A percentile compares a stretch with the other conserved stretches of the same genome.
Evolutionary conservation across 2,888 invertebrate genomes (phyloP).

Genomic region (Drosophila picticornis): DNA sequence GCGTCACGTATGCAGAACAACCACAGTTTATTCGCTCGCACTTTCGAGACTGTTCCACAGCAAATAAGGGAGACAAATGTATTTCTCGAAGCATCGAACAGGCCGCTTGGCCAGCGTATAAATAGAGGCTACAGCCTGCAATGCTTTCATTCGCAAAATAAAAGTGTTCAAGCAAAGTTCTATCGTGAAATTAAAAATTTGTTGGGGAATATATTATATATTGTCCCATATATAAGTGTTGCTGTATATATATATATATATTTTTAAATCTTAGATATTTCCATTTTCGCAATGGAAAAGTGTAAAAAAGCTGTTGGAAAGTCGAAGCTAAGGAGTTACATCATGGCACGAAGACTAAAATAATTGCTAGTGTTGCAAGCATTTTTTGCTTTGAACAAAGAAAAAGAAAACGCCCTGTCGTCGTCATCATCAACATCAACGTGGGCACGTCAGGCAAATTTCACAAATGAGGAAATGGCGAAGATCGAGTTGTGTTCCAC

Average conservation of each 20-base stretch:
- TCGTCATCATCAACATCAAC: constrained; percentile 50
- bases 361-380: constrained; percentile 37
- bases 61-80: constrained; percentile 37
- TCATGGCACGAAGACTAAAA: constrained; percentile 57
- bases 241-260: constrained; percentile 26
- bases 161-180: constrained; percentile 64
- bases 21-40: constrained; percentile 38
- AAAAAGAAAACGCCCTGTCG: constrained; percentile 50
- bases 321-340: constrained; percentile 42
- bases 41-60: constrained; percentile 10
- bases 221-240: constrained; percentile 21
- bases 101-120: constrained; percentile 42
- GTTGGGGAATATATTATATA: constrained; percentile 15
- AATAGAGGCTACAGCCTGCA: constrained; percentile 44
- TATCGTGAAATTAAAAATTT: constrained; percentile 21
- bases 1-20: constrained; percentile 13
- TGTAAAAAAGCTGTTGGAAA: constrained; percentile 41
- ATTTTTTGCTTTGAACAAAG: constrained; percentile 61
- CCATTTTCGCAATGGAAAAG: constrained; percentile 54
- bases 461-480: constrained; percentile 50
- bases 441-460: constrained; percentile 51
- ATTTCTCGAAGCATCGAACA: constrained; percentile 47
- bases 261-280: constrained; percentile 5
- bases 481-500: constrained; percentile 26
- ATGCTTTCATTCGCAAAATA: constrained; percentile 49